Evolutionary conservation across 2,888 invertebrate species (phyloP).

Genomic region (Eilema depressum): DNA sequence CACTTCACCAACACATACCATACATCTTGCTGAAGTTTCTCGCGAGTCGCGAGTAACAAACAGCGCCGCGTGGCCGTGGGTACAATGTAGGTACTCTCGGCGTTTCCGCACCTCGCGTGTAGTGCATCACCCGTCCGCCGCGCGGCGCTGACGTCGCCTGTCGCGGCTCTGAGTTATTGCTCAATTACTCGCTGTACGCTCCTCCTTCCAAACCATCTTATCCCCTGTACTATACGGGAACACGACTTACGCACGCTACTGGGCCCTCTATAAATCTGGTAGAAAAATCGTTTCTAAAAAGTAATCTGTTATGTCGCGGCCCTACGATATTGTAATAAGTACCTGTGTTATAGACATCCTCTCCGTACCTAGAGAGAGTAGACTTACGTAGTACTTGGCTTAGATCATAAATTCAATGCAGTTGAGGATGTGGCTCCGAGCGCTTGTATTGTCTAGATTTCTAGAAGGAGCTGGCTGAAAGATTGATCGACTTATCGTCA

Average conservation of each 20-base stretch:
- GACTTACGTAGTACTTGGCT: constrained; percentile 1
- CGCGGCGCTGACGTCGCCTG: constrained; percentile 27
- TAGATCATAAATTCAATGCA: neutral
- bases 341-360: constrained; percentile 1
- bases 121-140: constrained; percentile 18
- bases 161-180: constrained; percentile 43
- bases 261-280: constrained; percentile 37
- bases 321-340: neutral
- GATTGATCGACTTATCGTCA: neutral
- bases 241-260: constrained; percentile 15
- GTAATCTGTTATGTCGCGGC: constrained; percentile 30
- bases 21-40: neutral
- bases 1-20: neutral
- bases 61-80: neutral
- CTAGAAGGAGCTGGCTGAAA: neutral
- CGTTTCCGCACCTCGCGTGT: constrained; percentile 10
- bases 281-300: constrained; percentile 35
- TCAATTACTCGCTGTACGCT: constrained; percentile 41
- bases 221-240: neutral
- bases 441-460: neutral
- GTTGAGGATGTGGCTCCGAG: neutral
- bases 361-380: neutral
- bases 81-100: neutral
- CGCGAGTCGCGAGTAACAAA: neutral
- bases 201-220: constrained; percentile 5